Evolutionary conservation across 2,888 invertebrate genomes (phyloP).

Genomic region (Tetragonula carbonaria): DNA sequence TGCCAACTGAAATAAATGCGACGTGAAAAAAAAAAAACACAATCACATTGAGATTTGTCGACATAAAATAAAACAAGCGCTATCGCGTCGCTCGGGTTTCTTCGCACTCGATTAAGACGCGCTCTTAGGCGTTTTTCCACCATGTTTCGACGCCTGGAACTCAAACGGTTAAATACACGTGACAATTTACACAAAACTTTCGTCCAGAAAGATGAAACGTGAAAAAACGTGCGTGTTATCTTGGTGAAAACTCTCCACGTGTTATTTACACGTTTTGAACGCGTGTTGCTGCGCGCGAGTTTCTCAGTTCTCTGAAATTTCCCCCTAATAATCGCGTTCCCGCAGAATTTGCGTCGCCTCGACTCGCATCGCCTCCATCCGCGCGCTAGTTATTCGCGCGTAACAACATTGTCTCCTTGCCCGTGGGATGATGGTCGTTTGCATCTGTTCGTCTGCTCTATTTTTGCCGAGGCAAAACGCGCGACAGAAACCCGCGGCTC

Average conservation of each 20-base stretch:
- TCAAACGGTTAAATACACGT: background rate
- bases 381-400: background rate
- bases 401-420: constrained; percentile 14
- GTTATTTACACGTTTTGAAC: background rate
- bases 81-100: no score
- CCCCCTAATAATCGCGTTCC: background rate
- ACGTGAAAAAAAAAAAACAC: no score
- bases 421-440: background rate
- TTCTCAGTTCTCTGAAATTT: background rate
- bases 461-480: constrained; percentile 7
- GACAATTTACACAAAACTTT: background rate
- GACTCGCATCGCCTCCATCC: background rate
- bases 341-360: background rate
- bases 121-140: no score
- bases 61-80: no score
- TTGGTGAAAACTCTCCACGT: background rate
- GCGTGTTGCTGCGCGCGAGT: background rate
- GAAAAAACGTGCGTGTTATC: background rate
- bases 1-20: no score
- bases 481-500: background rate
- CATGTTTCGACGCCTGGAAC: no score
- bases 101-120: no score
- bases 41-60: no score
- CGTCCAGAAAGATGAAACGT: background rate
- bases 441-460: background rate